Evolutionary conservation across 2,797 vertebrate genomes (phyloP).

Genomic region (Eidolon dupreanum): DNA sequence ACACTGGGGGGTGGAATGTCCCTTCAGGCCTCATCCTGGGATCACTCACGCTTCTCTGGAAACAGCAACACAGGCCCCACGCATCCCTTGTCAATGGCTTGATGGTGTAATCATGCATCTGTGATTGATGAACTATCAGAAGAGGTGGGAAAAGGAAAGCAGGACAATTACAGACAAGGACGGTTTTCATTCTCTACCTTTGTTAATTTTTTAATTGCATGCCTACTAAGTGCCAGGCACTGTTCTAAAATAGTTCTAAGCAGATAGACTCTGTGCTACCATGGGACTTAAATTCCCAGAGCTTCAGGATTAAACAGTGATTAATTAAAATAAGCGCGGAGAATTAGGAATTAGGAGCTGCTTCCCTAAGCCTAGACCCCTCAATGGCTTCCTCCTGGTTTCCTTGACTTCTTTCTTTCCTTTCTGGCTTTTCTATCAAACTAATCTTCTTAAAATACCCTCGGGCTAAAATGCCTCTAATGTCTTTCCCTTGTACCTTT

Average conservation of each 20-base stretch:
- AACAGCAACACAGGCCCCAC: not conserved
- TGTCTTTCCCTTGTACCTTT: not conserved
- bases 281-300: not conserved
- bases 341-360: not conserved
- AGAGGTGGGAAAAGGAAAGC: not conserved
- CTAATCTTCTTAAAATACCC: constrained; percentile 44
- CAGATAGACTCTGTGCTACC: not conserved
- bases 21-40: not conserved
- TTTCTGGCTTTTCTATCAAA: constrained; percentile 45
- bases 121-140: not conserved
- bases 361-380: not conserved
- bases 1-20: not conserved
- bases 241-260: not conserved
- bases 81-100: not conserved
- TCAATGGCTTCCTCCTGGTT: not conserved
- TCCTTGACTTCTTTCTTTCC: not conserved
- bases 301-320: not conserved
- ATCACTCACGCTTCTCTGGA: not conserved
- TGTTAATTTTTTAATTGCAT: not conserved
- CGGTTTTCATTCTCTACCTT: not conserved
- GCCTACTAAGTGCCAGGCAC: not conserved
- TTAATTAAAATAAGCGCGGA: constrained; percentile 5
- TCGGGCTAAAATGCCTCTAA: not conserved
- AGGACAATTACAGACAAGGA: not conserved
- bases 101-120: not conserved